Evolutionary conservation across 2,888 invertebrate genomes (phyloP).

Genomic region (Notodonta dromedarius): DNA sequence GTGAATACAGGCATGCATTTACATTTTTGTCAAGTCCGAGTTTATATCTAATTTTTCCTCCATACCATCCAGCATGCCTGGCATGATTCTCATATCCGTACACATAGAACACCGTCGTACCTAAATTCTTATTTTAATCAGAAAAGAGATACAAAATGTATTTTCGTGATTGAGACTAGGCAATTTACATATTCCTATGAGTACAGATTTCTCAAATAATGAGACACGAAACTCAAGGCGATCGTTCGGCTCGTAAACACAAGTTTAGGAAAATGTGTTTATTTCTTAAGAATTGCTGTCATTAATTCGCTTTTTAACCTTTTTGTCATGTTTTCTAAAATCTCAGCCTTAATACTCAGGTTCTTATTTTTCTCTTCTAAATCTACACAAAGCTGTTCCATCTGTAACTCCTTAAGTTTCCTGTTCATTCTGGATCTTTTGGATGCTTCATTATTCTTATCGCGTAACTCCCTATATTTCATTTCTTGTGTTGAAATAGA

Average conservation of each 20-base stretch:
- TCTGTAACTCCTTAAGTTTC: constrained; percentile 84
- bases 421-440: constrained; percentile 89
- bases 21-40: background rate
- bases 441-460: constrained; percentile 92
- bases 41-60: background rate
- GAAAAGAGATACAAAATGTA: constrained; percentile 19
- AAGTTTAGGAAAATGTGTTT: constrained; percentile 38
- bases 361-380: constrained; percentile 86
- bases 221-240: constrained; percentile 50
- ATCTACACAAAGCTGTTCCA: constrained; percentile 79
- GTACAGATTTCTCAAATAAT: constrained; percentile 42
- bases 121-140: background rate
- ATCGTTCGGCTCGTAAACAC: constrained; percentile 28
- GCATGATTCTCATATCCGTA: constrained; percentile 33
- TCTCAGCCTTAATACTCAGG: constrained; percentile 86
- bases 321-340: constrained; percentile 87
- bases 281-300: constrained; percentile 85
- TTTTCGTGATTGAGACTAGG: constrained; percentile 19
- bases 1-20: background rate
- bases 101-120: constrained; percentile 27
- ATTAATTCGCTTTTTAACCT: constrained; percentile 87
- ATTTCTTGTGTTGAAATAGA: constrained; percentile 70
- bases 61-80: constrained; percentile 26
- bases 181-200: constrained; percentile 41
- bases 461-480: constrained; percentile 87